These are phyloP conservation scores for Thalpophila matura DNA, from an alignment of 2,888 invertebrate genomes.

Conservation along the genomic window DNA sequence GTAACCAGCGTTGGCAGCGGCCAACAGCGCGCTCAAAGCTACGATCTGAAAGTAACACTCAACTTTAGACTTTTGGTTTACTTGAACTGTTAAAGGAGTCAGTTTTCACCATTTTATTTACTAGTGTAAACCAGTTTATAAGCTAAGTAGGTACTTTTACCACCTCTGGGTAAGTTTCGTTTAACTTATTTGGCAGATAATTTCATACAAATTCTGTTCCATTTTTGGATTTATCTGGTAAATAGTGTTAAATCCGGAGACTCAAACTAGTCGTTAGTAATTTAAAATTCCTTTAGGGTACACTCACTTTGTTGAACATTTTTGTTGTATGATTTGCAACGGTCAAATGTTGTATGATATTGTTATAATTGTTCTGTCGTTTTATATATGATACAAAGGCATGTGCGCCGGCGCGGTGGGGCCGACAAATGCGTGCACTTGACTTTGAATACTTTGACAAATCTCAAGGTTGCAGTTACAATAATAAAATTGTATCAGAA, in stretches of 20 bases:
- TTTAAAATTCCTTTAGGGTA: not conserved
- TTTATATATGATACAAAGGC: slow-evolving; percentile 58
- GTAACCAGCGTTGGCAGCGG: slow-evolving; percentile 80
- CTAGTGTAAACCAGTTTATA: not conserved
- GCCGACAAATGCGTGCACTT: slow-evolving; percentile 53
- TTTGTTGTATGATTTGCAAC: slow-evolving; percentile 69
- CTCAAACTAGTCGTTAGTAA: too few relatives aligned
- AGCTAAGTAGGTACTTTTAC: too few relatives aligned
- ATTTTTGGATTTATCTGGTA: too few relatives aligned
- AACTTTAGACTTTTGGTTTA: too few relatives aligned
- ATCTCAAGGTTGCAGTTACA: slow-evolving; percentile 10
- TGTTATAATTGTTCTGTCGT: slow-evolving; percentile 65
- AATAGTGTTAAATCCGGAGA: too few relatives aligned
- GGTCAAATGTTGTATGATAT: slow-evolving; percentile 73
- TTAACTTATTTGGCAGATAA: too few relatives aligned
- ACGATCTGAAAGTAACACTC: slow-evolving; percentile 75
- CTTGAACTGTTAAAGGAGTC: too few relatives aligned
- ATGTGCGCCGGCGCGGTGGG: slow-evolving; percentile 53
- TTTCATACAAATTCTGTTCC: too few relatives aligned
- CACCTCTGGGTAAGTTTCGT: too few relatives aligned
- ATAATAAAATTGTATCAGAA: not conserved
- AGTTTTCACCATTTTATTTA: not conserved
- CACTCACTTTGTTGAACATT: slow-evolving; percentile 83
- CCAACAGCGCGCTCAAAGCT: slow-evolving; percentile 80
- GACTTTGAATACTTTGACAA: slow-evolving; percentile 39